Base-by-base conservation (phyloP, 30 jellyfish, hydroid and myxozoan genomes). In the Morbakka virulenta region DNA sequence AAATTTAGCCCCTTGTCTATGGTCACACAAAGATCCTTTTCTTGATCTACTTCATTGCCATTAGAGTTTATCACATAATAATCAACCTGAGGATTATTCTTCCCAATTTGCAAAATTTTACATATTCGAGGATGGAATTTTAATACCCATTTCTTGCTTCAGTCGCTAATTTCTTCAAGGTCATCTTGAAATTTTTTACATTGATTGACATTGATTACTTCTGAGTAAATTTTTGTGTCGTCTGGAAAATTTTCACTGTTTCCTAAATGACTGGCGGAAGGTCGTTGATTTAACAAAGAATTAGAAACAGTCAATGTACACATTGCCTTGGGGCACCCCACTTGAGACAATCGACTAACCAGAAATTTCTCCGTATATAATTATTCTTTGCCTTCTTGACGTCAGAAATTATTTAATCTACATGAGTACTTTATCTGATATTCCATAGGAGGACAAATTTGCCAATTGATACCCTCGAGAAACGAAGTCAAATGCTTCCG, bases 311-410 rank as follows among this genome's bases (percentile, higher is more conserved):
- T 71, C 83, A 70, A 71, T 48, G 83, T 70, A 71, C 52, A 35
- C 83, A n/a, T n/a, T 71, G 57, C 72, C 83, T 71, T 71, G 72
- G 83, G 83, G 83, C 83, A 36, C 83, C 35, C 78, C 72, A 35
- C 83, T 35, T 28, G 72, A 48, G 72, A 71, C 83, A 71, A 48
- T 72, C 28, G 81, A 69, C 68, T 62, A 66, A 62, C 35, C 78
- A 31, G 78, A 66, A 47, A 66, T 62, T 62, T 66, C 78, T 69
- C 72, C 72, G 83, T 71, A 48, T 34, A 71, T 57, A 41, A 71
- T 72, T 49, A 71, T 72, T 71, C 72, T 47, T 71, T 71, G 83
- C 32, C 83, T 71, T 71, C 83, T 71, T 36, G 71, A 49, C 32
- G 83, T 41, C 83, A 71, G 72, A 71, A 71, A 71, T 41, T 52